Evolutionary conservation across 2,113 vertebrate species (phyloP), one percentile per base, ranked within the genome.

Genomic region (Scomber scombrus): DNA sequence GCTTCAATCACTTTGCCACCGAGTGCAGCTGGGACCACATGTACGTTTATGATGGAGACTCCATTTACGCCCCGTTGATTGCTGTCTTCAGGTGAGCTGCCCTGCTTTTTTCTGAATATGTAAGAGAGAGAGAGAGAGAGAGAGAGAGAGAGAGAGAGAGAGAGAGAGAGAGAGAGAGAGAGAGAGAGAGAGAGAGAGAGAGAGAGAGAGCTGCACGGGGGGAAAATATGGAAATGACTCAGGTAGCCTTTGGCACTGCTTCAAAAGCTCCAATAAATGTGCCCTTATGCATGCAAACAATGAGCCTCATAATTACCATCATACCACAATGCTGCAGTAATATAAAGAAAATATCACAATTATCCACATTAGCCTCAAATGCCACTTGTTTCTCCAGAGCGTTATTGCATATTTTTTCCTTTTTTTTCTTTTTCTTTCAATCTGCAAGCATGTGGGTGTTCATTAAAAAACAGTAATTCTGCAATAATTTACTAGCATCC

Each of bases 21-120:
- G 97, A 98, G 84, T 98, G 97, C 95, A 98, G 97, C 80, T 98
- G 97, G 97, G 97, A 98, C 90, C 97, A 98, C 85, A 95, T 98
- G 61, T 98, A 98, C 0, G 94, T 98, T 46, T 98, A 97, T 23
- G 97, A 98, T 1, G 97, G 97, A 69, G 97, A 98, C 88, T 98
- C 97, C 18, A 95, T 98, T 89, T 98, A 97, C 5, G 96, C 97
- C 80, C 97, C 98, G 5, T 85, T 99, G 61, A 88, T 98, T 86
- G 98, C 97, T 21, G 97, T 97, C 31, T 98, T 98, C 93, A 99
- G 97, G 97, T 93, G 55, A 86, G 86, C 29, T 23, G 19, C 34
- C 58, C 1, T 23, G 64, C 62, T 46, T 10, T 46, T 10, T 12
- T 83, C 64, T 62, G 84, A 57, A 46, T 14, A 40, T 40, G 34